These are phyloP conservation scores for Cephalopterus ornatus DNA, from an alignment of 2,113 vertebrate genomes.

Conservation along the genomic window DNA sequence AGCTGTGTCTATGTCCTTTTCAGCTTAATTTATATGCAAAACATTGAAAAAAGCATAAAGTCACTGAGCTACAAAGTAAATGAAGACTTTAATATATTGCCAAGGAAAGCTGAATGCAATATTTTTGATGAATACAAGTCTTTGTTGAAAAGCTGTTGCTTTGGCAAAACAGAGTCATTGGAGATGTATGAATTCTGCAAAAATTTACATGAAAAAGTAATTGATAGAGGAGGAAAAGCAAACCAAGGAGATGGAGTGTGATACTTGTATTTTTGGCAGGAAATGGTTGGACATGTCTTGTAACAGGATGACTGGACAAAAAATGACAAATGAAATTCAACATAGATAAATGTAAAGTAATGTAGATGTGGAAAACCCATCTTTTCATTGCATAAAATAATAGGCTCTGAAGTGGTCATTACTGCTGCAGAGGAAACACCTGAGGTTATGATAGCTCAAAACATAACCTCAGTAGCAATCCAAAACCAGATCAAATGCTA, in stretches of 20 bases:
- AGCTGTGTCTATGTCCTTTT: slow-evolving; percentile 17
- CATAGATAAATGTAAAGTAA: not conserved
- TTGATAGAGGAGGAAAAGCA: not conserved
- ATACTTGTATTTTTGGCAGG: not conserved
- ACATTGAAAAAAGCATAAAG: not conserved
- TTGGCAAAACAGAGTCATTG: not conserved
- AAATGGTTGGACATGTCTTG: not conserved
- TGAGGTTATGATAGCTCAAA: not conserved
- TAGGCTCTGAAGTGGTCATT: not conserved
- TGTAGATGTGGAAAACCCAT: not conserved
- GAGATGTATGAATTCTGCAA: not conserved
- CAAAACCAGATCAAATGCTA: not conserved
- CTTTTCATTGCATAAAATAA: not conserved
- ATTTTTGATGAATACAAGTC: slow-evolving; percentile 12
- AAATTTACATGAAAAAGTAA: not conserved
- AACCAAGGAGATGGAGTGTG: not conserved
- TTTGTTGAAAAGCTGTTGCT: not conserved
- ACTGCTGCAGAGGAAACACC: not conserved
- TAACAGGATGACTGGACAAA: not conserved
- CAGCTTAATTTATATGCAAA: slow-evolving; percentile 38
- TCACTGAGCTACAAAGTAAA: slow-evolving; percentile 32
- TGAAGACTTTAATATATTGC: not conserved
- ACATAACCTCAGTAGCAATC: not conserved
- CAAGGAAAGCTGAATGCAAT: not conserved
- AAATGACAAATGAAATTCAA: not conserved